Conservation (phyloP, 2,797 vertebrate species). For the Fundulus diaphanus region DNA sequence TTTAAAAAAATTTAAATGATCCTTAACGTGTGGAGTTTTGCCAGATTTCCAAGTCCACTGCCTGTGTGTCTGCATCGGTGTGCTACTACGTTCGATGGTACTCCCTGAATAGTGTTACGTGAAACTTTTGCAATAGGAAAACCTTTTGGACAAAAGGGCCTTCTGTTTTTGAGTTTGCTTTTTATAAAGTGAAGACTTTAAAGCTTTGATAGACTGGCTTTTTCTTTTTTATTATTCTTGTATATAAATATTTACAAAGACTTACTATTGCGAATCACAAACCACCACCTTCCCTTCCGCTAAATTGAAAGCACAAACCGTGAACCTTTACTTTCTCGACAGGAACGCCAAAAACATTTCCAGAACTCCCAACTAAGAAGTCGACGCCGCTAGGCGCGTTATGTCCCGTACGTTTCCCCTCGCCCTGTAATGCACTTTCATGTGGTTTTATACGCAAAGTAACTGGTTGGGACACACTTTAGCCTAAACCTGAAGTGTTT, state of each 20-base stretch:
- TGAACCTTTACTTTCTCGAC: slow-evolving; percentile 63
- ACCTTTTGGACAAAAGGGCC: slow-evolving; percentile 65
- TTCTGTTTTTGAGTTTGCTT: slow-evolving; percentile 72
- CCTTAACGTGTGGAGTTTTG: slow-evolving; percentile 42
- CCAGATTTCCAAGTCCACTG: slow-evolving; percentile 69
- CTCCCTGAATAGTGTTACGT: slow-evolving; percentile 72
- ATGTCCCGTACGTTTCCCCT: slow-evolving; percentile 63
- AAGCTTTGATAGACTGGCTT: slow-evolving; percentile 74
- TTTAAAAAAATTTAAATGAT: slow-evolving; percentile 38
- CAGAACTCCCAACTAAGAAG: slow-evolving; percentile 62
- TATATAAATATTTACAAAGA: slow-evolving; percentile 75
- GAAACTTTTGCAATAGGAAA: slow-evolving; percentile 76
- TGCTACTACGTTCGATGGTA: slow-evolving; percentile 74
- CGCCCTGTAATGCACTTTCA: slow-evolving; percentile 79
- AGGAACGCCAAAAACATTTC: slow-evolving; percentile 79
- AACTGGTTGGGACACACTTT: slow-evolving; percentile 58
- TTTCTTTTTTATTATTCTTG: slow-evolving; percentile 61
- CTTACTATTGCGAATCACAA: slow-evolving; percentile 71
- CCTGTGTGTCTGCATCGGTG: slow-evolving; percentile 71
- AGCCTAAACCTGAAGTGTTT: slow-evolving; percentile 51
- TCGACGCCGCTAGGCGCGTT: slow-evolving; percentile 58
- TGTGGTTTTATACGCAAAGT: slow-evolving; percentile 68
- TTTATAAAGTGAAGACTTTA: slow-evolving; percentile 73
- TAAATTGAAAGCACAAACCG: slow-evolving; percentile 78
- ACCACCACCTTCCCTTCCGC: slow-evolving; percentile 17